Conservation (phyloP, 1,140 invertebrate genomes). For the Drosophila ohnishii region DNA sequence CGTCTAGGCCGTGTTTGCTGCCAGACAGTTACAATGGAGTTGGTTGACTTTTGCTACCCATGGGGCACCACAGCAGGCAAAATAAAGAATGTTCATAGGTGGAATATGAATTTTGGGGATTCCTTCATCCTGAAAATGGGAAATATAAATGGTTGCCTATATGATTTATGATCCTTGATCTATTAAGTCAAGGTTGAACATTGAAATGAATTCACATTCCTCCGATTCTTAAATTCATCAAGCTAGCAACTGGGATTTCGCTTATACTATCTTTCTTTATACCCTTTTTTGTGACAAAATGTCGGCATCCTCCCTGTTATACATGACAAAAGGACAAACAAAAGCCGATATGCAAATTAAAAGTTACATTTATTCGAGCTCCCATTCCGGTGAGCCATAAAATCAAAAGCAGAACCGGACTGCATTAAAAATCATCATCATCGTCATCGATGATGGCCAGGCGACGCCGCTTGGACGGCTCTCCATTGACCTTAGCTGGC, state of each 20-base stretch:
- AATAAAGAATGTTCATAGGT: conserved; percentile 2
- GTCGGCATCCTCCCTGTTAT: neutral
- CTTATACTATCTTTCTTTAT: neutral
- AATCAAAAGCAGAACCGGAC: conserved; percentile 33
- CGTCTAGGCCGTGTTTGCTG: conserved; percentile 33
- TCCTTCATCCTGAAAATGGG: no score
- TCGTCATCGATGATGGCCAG: conserved; percentile 79
- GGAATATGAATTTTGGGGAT: neutral
- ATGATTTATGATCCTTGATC: neutral
- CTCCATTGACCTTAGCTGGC: conserved; percentile 46
- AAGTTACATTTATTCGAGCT: conserved; percentile 57
- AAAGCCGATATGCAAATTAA: conserved; percentile 31
- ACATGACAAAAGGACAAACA: conserved; percentile 35
- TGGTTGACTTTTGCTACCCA: conserved; percentile 36
- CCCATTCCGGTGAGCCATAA: conserved; percentile 38
- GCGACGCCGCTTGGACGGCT: conserved; percentile 77
- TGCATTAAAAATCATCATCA: conserved; percentile 75
- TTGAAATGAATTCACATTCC: neutral
- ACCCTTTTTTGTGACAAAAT: conserved; percentile 6
- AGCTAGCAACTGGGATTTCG: neutral
- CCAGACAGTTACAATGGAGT: conserved; percentile 41
- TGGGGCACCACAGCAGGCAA: neutral
- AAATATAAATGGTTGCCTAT: neutral
- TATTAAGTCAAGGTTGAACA: neutral
- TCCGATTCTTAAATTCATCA: neutral